Percentiles rank a stretch among this genome's conserved stretches.
These are phyloP conservation scores for Galago senegalensis DNA, from an alignment of 2,797 vertebrate species.

Conservation along the genomic window DNA sequence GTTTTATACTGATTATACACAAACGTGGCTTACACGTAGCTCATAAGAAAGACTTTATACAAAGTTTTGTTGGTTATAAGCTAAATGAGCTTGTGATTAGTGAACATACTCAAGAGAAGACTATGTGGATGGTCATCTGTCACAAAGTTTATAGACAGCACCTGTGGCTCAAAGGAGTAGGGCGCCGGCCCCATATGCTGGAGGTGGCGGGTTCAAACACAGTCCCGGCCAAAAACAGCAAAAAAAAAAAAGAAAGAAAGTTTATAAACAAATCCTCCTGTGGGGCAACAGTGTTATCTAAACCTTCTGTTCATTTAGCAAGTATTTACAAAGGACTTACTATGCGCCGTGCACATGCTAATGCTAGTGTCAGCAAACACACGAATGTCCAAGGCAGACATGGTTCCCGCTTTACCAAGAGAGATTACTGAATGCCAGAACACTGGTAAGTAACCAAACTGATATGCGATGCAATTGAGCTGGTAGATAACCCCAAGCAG, in stretches of 20 bases:
- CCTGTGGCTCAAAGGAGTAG: too few relatives aligned
- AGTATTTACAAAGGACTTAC: constrained; percentile 22
- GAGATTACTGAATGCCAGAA: not conserved
- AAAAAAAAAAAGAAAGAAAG: not conserved
- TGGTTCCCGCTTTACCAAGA: not conserved
- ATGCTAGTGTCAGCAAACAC: not conserved
- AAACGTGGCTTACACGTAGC: not conserved
- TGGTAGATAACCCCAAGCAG: not conserved
- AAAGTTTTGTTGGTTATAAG: not conserved
- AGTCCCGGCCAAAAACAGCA: too few relatives aligned
- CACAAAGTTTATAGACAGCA: not conserved
- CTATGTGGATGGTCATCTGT: not conserved
- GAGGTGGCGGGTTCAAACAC: too few relatives aligned
- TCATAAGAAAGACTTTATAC: not conserved
- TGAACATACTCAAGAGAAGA: constrained; percentile 42
- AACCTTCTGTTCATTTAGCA: constrained; percentile 29
- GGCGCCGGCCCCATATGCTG: too few relatives aligned
- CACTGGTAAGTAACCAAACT: not conserved
- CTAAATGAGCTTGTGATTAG: constrained; percentile 24
- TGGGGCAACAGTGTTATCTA: not conserved
- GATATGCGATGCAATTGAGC: not conserved
- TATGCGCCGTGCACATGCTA: not conserved
- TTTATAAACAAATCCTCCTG: constrained; percentile 37
- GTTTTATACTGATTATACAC: not conserved
- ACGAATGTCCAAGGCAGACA: not conserved